Base-by-base conservation (phyloP, 2,888 invertebrate species). In the Isoperla grammatica region DNA sequence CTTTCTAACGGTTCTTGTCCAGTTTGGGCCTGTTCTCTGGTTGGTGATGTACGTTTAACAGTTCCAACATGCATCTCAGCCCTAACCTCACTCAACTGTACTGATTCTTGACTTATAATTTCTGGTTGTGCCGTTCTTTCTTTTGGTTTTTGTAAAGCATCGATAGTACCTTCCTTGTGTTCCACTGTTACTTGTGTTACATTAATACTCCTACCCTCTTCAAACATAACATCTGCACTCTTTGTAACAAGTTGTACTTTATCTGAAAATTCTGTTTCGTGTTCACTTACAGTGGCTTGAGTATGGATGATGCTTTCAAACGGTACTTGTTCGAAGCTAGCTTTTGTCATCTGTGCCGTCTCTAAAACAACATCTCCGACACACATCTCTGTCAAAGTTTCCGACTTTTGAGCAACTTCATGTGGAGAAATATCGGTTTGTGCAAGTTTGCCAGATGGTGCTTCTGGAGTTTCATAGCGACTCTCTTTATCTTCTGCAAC, bases 151-250 rank as follows among this genome's bases (percentile, higher is more conserved):
- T 66, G 63, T 15, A 63, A 50, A 23, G 65, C 56, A n/a, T 56
- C 39, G 17, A 81, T 75, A 59, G 72, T 64, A 48, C 73, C 73
- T 66, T 79, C 75, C 62, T 73, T 73, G 67, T 82, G 81, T 2
- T 77, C 76, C n/a, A 67, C 57, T 60, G 72, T 68, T 61, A 74
- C 72, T 57, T 75, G 65, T 29, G 67, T 70, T 1, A 79, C 68
- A 19, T 70, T 73, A 3, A 80, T 57, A 43, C 78, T 72, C 64
- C 74, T 70, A 19, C 71, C 72, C 66, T 78, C 75, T 57, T 75
- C 73, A 23, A 79, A 65, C n/a, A 69, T 67, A 13, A 74, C 65
- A 9, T 68, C 70, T 1, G 79, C 78, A 54, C 66, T 72, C 61
- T 72, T 75, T 45, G 66, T 70, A 50, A 73, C 73, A 20, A 70